phyloP scores from a whole-genome alignment of 2,113 vertebrate species.

The Tachycineta bicolor region DNA sequence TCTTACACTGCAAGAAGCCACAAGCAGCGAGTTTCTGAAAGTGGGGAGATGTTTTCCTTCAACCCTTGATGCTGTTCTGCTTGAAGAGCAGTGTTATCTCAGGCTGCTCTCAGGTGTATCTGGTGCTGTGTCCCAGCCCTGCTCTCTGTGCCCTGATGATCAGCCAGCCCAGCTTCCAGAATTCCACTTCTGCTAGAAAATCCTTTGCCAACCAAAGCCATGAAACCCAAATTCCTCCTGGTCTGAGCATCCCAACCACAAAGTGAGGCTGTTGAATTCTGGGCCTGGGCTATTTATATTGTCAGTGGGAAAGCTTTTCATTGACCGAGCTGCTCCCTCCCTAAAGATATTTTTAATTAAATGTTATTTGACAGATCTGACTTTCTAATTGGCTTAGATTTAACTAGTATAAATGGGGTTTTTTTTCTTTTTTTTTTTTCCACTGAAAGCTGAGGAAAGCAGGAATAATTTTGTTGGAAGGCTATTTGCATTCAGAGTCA shows the following conservation, averaged over 20 bases:
- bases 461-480: background rate
- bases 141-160: background rate
- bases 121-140: background rate
- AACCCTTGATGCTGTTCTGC: background rate
- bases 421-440: background rate
- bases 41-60: background rate
- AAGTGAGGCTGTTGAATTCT: background rate
- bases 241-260: background rate
- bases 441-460: background rate
- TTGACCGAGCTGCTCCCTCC: background rate
- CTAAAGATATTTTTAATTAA: conserved; percentile 17
- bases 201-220: background rate
- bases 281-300: conserved; percentile 17
- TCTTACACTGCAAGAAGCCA: background rate
- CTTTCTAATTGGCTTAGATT: background rate
- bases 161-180: background rate
- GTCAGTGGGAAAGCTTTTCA: background rate
- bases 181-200: background rate
- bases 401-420: background rate
- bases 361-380: background rate
- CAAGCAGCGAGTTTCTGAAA: background rate
- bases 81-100: background rate
- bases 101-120: background rate
- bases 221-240: background rate
- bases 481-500: background rate